Base-by-base conservation (phyloP, 2,113 vertebrate genomes). In the Trogon melanurus region DNA sequence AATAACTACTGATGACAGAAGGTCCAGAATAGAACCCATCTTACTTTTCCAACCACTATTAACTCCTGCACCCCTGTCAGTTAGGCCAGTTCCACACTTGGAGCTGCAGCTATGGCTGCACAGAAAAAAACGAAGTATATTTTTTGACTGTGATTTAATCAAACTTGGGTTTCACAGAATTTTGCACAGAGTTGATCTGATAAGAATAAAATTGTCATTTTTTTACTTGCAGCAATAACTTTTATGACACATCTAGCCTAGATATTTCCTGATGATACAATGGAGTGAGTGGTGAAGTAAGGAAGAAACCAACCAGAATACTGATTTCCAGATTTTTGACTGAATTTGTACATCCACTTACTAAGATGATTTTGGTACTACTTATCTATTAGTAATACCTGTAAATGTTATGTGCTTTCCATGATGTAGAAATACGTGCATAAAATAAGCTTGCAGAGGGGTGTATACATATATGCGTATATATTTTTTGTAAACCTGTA, bases 1-100 rank as follows among this genome's bases (percentile, higher is more conserved):
- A 95, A 54, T 78, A 93, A 90, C 64, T 54, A 65, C 1, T 83
- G 92, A 91, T 93, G 91, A 80, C 80, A 92, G 89, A 74, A 95
- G 61, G 78, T 91, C 80, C 20, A 13, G 65, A 91, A 89, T 50
- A 95, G 38, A 93, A 89, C 54, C 72, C 2, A 0, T 83, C 57
- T 84, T 81, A 32, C 54, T 82, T 95, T 85, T 54, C 73, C 36
- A 75, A n/a, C 0, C 9, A 89, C 6, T 67, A 57, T 85, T 95
- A 95, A 79, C 79, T 88, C 71, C 79, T 90, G 56, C 64, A 81
- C 34, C 13, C 8, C 85, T 41, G 16, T 71, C 47, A 75, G 0
- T 82, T 64, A 58, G 29, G 56, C 44, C 65, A 79, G 47, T 88
- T 85, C 81, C 70, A 87, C 36, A 10, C 25, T 85, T 78, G 58